phyloP scores from a whole-genome alignment of 2,113 vertebrate genomes.

The Amazona vittata region DNA sequence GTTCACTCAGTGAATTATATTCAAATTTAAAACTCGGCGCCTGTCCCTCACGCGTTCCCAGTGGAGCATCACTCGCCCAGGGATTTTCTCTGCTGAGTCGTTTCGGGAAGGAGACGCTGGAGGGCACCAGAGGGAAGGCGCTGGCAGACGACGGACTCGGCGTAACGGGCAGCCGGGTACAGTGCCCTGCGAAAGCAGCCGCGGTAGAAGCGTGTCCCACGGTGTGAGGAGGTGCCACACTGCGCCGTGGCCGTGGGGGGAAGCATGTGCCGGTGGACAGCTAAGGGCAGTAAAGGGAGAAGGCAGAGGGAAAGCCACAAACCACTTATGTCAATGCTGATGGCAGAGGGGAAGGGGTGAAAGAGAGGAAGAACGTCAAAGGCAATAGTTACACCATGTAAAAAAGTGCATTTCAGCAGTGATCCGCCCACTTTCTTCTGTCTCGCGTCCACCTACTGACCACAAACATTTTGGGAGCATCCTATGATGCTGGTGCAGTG shows the following conservation, averaged over 20 bases:
- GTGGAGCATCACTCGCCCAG: rapidly evolving
- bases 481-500: not conserved
- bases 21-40: rapidly evolving
- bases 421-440: not conserved
- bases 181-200: not conserved
- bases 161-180: rapidly evolving
- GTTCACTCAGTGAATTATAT: not conserved
- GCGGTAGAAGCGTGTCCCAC: rapidly evolving
- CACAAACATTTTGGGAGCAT: rapidly evolving
- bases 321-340: not conserved
- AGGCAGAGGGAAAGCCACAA: not conserved
- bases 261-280: rapidly evolving
- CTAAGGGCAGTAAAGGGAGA: rapidly evolving
- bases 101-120: not conserved
- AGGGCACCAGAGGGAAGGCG: slow-evolving; percentile 29
- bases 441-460: not conserved
- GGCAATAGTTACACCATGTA: too few species aligned
- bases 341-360: too few species aligned
- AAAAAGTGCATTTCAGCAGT: not conserved
- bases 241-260: not conserved
- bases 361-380: not conserved
- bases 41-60: not conserved
- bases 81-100: not conserved
- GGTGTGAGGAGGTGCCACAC: not conserved
- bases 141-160: not conserved